A percentile compares a stretch with the other conserved stretches of the same genome.
phyloP scores from a whole-genome alignment of 2,888 invertebrate species.

The Polylopha cassiicola region DNA sequence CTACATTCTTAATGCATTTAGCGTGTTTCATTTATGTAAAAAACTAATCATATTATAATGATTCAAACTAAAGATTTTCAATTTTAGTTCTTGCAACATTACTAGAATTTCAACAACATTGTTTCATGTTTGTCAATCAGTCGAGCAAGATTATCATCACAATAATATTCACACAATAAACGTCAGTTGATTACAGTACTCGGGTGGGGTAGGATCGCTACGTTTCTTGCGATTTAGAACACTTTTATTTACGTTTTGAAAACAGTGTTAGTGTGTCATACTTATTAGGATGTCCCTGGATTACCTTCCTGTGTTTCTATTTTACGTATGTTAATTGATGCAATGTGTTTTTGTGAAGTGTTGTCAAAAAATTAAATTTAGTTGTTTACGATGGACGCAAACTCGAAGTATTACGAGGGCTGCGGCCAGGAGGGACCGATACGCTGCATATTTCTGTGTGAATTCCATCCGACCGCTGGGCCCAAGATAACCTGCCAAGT shows the following conservation, averaged over 20 bases:
- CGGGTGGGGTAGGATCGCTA: constrained; percentile 17
- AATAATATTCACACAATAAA: constrained; percentile 25
- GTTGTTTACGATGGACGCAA: constrained; percentile 62
- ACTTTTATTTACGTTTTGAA: constrained; percentile 39
- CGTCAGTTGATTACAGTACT: constrained; percentile 33
- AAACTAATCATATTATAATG: no score
- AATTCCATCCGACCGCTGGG: constrained; percentile 85
- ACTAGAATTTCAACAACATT: constrained; percentile 3
- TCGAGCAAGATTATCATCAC: constrained; percentile 5
- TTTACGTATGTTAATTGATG: constrained; percentile 22
- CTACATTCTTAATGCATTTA: no score
- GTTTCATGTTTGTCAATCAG: background rate
- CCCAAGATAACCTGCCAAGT: constrained; percentile 89
- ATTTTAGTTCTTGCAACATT: no score
- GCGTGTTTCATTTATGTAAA: no score
- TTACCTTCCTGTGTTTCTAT: constrained; percentile 17
- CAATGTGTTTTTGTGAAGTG: constrained; percentile 33
- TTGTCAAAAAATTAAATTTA: constrained; percentile 25
- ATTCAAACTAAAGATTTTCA: no score
- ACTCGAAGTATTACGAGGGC: constrained; percentile 73
- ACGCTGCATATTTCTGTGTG: constrained; percentile 87
- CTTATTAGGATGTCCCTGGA: constrained; percentile 23
- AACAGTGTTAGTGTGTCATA: constrained; percentile 33
- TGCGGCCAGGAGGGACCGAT: constrained; percentile 83
- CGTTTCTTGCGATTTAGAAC: constrained; percentile 22